These are phyloP conservation scores for Coboldia fuscipes DNA, from an alignment of 1,140 invertebrate species.

Conservation along the genomic window DNA sequence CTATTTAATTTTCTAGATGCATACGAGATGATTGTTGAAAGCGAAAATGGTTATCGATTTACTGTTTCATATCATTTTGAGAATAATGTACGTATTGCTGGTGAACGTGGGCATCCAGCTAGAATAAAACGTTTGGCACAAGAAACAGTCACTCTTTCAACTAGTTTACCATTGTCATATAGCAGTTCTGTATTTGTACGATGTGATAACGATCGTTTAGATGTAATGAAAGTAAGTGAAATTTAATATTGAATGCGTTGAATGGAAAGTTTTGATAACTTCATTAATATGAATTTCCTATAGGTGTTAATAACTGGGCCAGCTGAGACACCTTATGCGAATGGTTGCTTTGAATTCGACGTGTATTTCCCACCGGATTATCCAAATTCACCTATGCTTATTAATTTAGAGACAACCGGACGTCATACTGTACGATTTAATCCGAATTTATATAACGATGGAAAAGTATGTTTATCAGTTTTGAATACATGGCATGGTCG, in stretches of 20 bases:
- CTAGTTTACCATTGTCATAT: slow-evolving; percentile 77
- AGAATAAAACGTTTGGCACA: slow-evolving; percentile 84
- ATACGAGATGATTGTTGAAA: slow-evolving; percentile 73
- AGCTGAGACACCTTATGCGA: slow-evolving; percentile 72
- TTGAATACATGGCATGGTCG: slow-evolving; percentile 95
- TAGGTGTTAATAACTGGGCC: slow-evolving; percentile 82
- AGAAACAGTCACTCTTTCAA: slow-evolving; percentile 88
- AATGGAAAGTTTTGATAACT: background rate
- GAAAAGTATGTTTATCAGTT: slow-evolving; percentile 89
- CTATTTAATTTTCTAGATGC: slow-evolving; percentile 37
- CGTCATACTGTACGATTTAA: slow-evolving; percentile 87
- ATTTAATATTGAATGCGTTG: background rate
- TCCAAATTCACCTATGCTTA: slow-evolving; percentile 59
- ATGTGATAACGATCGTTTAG: slow-evolving; percentile 80
- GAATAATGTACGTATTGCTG: slow-evolving; percentile 63
- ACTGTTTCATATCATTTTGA: slow-evolving; percentile 83
- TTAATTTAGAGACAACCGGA: slow-evolving; percentile 87
- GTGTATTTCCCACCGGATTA: slow-evolving; percentile 82
- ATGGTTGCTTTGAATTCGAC: slow-evolving; percentile 77
- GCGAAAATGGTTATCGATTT: slow-evolving; percentile 50
- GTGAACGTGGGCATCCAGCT: slow-evolving; percentile 61
- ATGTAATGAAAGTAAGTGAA: slow-evolving; percentile 72
- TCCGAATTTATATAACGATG: slow-evolving; percentile 93
- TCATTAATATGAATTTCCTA: slow-evolving; percentile 7
- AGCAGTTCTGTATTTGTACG: slow-evolving; percentile 91